Conservation (phyloP, 2,888 invertebrate species). For the Willowsia nigromaculata region DNA sequence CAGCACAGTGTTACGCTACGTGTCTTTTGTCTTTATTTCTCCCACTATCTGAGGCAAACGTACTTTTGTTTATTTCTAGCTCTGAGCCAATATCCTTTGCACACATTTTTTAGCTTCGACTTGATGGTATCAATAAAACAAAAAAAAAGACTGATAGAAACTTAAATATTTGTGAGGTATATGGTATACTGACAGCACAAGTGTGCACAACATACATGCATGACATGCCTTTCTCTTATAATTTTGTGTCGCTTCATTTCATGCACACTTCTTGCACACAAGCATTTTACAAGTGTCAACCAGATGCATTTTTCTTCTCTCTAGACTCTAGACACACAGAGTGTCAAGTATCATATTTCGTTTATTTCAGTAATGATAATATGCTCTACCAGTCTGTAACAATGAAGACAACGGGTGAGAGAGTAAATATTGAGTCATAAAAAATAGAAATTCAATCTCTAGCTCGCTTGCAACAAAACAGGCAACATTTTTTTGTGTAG, state of each 20-base stretch:
- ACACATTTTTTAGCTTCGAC: neutral
- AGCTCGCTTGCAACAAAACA: neutral
- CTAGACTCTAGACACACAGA: neutral
- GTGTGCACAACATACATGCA: slow-evolving; percentile 18
- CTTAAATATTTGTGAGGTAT: slow-evolving; percentile 13
- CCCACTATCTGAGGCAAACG: neutral
- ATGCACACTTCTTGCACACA: neutral
- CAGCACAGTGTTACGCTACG: neutral
- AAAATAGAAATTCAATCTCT: slow-evolving; percentile 54
- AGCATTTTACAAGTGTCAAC: slow-evolving; percentile 53
- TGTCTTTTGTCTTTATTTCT: slow-evolving; percentile 39
- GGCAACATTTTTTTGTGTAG: neutral
- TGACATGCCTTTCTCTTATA: neutral
- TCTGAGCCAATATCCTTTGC: neutral
- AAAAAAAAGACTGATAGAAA: neutral
- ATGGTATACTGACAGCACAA: slow-evolving; percentile 13
- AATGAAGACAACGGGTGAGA: slow-evolving; percentile 18
- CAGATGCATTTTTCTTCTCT: slow-evolving; percentile 31
- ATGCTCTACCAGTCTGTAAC: neutral
- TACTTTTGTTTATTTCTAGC: slow-evolving; percentile 21
- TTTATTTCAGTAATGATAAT: neutral
- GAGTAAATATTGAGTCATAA: slow-evolving; percentile 31
- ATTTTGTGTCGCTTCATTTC: slow-evolving; percentile 17
- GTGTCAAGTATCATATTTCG: slow-evolving; percentile 39
- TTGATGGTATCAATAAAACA: slow-evolving; percentile 25